Evolutionary conservation across 2,888 invertebrate genomes (phyloP).

Genomic region (Hetaerina titia): DNA sequence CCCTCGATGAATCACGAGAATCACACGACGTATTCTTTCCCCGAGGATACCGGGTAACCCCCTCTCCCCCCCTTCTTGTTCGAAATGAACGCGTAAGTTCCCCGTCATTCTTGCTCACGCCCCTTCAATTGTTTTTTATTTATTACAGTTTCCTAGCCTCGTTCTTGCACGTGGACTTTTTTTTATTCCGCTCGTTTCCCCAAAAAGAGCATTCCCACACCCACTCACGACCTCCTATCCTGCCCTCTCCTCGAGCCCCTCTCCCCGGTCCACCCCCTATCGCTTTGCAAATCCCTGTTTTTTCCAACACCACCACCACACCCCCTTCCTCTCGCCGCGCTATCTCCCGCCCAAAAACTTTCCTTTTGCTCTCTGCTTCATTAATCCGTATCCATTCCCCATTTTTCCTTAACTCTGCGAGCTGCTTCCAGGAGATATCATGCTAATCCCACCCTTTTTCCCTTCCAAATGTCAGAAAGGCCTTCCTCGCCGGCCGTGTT

Average conservation of each 20-base stretch:
- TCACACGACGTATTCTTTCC: too few relatives aligned
- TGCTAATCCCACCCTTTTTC: background rate
- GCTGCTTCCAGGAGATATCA: background rate
- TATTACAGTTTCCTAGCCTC: background rate
- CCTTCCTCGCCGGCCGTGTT: background rate
- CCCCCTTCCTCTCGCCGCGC: background rate
- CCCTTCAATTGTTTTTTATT: background rate
- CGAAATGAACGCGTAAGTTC: too few relatives aligned
- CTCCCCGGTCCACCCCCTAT: background rate
- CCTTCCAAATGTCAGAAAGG: background rate
- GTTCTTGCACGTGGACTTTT: background rate
- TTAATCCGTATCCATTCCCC: conserved; percentile 23
- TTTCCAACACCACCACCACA: background rate
- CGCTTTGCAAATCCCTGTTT: background rate
- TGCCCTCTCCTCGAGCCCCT: background rate
- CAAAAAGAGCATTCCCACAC: background rate
- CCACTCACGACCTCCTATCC: background rate
- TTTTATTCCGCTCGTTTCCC: too few relatives aligned
- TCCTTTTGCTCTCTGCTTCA: background rate
- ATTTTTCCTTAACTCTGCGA: conserved; percentile 10
- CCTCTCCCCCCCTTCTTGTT: too few relatives aligned
- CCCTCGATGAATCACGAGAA: too few relatives aligned
- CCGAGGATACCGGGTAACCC: too few relatives aligned
- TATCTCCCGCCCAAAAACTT: conserved; percentile 14
- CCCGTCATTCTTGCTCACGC: too few relatives aligned